A percentile compares a stretch with the other conserved stretches of the same genome.
phyloP scores from a whole-genome alignment of 2,797 vertebrate species.

The Scarus forsteni region DNA sequence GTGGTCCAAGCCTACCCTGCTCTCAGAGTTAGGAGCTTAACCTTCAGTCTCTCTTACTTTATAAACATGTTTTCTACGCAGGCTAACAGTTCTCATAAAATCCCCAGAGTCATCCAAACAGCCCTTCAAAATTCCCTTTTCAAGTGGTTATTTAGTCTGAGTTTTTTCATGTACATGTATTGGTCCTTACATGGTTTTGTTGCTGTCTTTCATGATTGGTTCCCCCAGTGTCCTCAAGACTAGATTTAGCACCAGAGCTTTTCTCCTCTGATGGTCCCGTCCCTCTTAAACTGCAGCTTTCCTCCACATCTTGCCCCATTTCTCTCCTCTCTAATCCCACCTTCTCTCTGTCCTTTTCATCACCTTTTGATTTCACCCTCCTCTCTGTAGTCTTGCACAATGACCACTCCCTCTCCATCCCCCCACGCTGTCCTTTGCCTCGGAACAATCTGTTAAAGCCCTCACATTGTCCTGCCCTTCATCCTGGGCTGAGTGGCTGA shows the following conservation, averaged over 20 bases:
- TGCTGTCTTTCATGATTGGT: background rate
- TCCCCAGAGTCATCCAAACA: too few species aligned
- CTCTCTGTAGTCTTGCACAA: background rate
- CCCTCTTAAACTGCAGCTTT: background rate
- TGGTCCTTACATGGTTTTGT: too few species aligned
- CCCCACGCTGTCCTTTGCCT: slow-evolving; percentile 36
- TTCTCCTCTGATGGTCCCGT: background rate
- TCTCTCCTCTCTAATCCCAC: background rate
- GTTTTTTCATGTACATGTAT: too few species aligned
- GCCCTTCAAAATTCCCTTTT: background rate
- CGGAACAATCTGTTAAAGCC: slow-evolving; percentile 42
- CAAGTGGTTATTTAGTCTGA: background rate
- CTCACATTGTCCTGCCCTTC: slow-evolving; percentile 53
- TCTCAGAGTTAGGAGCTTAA: background rate
- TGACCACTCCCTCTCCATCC: background rate
- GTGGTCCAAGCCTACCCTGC: too few species aligned
- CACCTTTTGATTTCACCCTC: slow-evolving; percentile 9
- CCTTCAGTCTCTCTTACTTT: background rate
- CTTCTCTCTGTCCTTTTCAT: background rate
- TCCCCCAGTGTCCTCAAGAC: slow-evolving; percentile 23
- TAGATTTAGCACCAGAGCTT: slow-evolving; percentile 20
- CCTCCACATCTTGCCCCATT: background rate
- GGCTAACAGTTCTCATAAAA: background rate
- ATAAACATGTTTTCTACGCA: background rate
- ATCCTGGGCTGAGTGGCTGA: slow-evolving; percentile 53